These are phyloP conservation scores for Spongilla lacustris DNA, from an alignment of 37 sponge, comb jelly and placozoan species.

Conservation along the genomic window DNA sequence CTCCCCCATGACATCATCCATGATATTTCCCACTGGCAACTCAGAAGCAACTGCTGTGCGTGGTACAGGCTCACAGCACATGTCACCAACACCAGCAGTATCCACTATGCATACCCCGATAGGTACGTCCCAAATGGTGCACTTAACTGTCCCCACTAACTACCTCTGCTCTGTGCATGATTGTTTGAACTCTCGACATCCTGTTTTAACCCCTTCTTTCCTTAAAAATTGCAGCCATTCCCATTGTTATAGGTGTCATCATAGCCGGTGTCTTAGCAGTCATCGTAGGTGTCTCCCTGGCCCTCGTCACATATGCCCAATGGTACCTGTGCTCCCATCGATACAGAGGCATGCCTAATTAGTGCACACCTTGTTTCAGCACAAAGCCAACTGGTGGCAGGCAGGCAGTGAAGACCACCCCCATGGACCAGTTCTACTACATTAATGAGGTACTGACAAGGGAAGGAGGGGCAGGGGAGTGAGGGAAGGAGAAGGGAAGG, in stretches of 20 bases:
- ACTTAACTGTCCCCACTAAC: too few relatives aligned
- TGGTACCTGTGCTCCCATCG: background rate
- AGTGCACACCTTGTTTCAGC: background rate
- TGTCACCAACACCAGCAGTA: too few relatives aligned
- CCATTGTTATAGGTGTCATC: background rate
- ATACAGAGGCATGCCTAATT: background rate
- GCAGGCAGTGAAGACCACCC: background rate
- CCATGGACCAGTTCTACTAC: background rate
- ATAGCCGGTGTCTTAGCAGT: background rate
- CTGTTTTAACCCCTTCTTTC: background rate
- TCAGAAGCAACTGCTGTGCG: too few relatives aligned
- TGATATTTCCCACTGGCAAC: too few relatives aligned
- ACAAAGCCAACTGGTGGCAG: background rate
- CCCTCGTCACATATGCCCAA: background rate
- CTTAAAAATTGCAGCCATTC: background rate
- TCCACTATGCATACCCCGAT: too few relatives aligned
- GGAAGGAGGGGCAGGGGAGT: background rate
- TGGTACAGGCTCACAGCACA: too few relatives aligned
- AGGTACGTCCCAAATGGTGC: too few relatives aligned
- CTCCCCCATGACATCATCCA: too few relatives aligned
- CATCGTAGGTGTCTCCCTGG: background rate
- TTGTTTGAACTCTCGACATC: background rate
- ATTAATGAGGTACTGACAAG: background rate
- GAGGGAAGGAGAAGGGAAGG: background rate
- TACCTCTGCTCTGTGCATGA: too few relatives aligned